Evolutionary conservation across 2,113 vertebrate genomes (phyloP).

Genomic region (Urocitellus parryii): DNA sequence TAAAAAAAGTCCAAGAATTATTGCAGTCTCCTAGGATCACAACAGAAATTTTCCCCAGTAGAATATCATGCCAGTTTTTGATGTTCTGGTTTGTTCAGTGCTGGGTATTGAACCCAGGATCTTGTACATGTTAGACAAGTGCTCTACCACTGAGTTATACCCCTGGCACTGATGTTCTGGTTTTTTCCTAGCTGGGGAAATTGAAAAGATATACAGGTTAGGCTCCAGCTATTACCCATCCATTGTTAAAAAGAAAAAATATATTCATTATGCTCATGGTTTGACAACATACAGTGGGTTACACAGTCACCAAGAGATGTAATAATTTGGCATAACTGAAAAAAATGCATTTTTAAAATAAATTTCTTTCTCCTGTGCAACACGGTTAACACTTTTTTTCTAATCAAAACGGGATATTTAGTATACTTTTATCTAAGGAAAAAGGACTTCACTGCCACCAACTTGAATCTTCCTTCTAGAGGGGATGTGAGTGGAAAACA

Average conservation of each 20-base stretch:
- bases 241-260: neutral
- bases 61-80: neutral
- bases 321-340: neutral
- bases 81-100: neutral
- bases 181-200: neutral
- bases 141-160: neutral
- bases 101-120: neutral
- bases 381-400: neutral
- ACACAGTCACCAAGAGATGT: neutral
- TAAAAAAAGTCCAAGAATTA: constrained; percentile 8
- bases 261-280: neutral
- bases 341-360: neutral
- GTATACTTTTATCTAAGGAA: neutral
- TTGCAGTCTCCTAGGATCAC: neutral
- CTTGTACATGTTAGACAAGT: neutral
- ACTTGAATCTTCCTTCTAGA: neutral
- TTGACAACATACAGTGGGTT: constrained; percentile 23
- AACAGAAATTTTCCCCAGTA: neutral
- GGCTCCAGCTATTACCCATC: neutral
- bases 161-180: neutral
- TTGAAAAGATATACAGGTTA: neutral
- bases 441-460: neutral
- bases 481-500: neutral
- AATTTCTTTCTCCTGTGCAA: neutral
- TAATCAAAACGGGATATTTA: neutral